These are phyloP conservation scores for Spea multiplicata DNA, from an alignment of 2,113 vertebrate species.

Conservation along the genomic window DNA sequence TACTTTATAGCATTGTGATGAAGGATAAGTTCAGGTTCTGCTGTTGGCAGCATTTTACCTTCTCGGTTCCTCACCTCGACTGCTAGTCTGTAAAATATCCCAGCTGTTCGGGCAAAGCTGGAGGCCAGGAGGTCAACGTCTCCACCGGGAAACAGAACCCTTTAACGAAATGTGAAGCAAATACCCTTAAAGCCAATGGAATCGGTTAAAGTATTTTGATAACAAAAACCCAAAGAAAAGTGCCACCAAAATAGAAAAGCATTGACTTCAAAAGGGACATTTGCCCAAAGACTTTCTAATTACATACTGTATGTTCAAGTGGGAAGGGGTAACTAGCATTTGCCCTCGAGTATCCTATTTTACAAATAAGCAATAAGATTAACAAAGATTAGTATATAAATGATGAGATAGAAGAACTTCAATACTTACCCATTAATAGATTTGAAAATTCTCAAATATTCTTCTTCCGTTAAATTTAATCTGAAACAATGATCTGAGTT, in stretches of 20 bases:
- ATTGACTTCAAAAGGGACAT: too few species aligned
- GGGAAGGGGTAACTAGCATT: too few species aligned
- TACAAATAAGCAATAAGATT: background rate
- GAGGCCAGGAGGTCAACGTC: slow-evolving; percentile 62
- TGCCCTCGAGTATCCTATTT: too few species aligned
- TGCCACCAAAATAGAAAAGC: too few species aligned
- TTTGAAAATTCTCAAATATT: slow-evolving; percentile 70
- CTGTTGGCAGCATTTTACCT: background rate
- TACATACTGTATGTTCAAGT: too few species aligned
- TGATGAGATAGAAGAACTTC: too few species aligned
- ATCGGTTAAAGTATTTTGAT: too few species aligned
- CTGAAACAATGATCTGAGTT: slow-evolving; percentile 50
- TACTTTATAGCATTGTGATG: too few species aligned
- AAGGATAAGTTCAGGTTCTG: too few species aligned
- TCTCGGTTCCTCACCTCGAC: slow-evolving; percentile 55
- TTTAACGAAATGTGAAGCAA: background rate
- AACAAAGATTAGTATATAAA: background rate
- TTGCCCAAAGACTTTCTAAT: too few species aligned
- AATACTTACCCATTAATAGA: slow-evolving; percentile 71
- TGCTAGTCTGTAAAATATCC: slow-evolving; percentile 68
- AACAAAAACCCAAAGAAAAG: too few species aligned
- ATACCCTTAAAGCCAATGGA: too few species aligned
- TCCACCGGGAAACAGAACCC: slow-evolving; percentile 70
- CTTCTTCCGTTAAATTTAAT: slow-evolving; percentile 58
- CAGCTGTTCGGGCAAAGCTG: slow-evolving; percentile 66